phyloP scores from a whole-genome alignment of 2,113 vertebrate genomes.

The Boleophthalmus pectinirostris region DNA sequence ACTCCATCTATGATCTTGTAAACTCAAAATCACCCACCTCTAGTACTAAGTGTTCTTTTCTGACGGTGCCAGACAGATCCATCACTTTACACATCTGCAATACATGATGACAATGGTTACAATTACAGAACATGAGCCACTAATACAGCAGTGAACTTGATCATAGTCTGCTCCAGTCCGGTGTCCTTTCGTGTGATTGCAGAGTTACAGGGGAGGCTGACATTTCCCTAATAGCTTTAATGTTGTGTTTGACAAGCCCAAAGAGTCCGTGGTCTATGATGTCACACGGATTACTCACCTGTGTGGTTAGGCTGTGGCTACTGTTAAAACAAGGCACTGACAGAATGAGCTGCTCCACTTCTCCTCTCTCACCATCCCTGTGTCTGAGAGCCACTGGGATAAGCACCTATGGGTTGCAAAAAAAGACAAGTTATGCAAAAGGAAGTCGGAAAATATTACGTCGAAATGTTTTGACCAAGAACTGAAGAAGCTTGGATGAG shows the following conservation, averaged over 20 bases:
- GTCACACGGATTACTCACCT: constrained; percentile 28
- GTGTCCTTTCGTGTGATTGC: constrained; percentile 49
- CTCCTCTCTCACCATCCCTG: neutral
- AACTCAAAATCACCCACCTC: neutral
- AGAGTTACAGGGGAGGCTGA: constrained; percentile 49
- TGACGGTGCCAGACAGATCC: neutral
- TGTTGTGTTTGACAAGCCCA: constrained; percentile 43
- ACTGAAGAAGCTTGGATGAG: too few species aligned
- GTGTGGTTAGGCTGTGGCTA: constrained; percentile 18
- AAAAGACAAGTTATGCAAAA: neutral
- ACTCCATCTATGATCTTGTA: neutral
- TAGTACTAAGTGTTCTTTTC: neutral
- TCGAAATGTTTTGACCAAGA: neutral
- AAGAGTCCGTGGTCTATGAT: constrained; percentile 30
- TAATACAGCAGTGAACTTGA: neutral
- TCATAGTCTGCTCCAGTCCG: constrained; percentile 8
- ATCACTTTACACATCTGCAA: neutral
- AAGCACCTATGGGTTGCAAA: neutral
- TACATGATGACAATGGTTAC: neutral
- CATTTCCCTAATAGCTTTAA: constrained; percentile 57
- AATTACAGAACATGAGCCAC: neutral
- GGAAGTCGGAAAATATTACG: neutral
- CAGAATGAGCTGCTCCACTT: neutral
- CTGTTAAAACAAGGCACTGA: neutral
- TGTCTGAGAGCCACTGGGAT: neutral